Percentiles rank a stretch among this genome's conserved stretches.
phyloP scores from a whole-genome alignment of 2,113 vertebrate genomes.

The Rhinogobius similis region DNA sequence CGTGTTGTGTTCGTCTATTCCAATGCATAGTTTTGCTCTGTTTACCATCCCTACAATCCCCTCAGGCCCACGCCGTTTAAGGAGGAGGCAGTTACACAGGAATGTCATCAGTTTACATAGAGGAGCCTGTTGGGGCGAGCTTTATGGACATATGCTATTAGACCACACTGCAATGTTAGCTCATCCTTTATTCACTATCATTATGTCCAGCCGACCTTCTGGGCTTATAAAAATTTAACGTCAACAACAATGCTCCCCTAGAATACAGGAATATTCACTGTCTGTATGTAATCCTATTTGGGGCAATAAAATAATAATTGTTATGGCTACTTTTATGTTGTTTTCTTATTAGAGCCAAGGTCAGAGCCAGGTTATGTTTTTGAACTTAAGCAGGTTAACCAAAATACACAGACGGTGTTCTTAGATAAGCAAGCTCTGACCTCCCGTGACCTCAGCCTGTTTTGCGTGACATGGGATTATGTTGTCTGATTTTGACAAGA shows the following conservation, averaged over 20 bases:
- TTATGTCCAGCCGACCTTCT: slow-evolving; percentile 26
- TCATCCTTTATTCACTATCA: slow-evolving; percentile 45
- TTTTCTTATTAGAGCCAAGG: neutral
- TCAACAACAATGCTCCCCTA: neutral
- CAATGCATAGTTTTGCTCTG: neutral
- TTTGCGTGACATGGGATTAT: slow-evolving; percentile 1
- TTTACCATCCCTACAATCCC: neutral
- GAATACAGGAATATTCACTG: neutral
- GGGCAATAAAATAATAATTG: neutral
- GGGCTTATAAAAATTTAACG: slow-evolving; percentile 29
- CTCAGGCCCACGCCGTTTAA: neutral
- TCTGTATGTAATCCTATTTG: neutral
- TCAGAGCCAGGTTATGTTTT: neutral
- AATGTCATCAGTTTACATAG: slow-evolving; percentile 17
- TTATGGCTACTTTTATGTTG: neutral
- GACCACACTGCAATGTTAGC: slow-evolving; percentile 43
- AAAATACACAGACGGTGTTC: neutral
- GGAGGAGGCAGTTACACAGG: slow-evolving; percentile 22
- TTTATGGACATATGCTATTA: slow-evolving; percentile 29
- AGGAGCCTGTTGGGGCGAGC: slow-evolving; percentile 17
- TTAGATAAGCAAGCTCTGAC: neutral
- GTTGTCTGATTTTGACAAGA: neutral
- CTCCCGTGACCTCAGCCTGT: neutral
- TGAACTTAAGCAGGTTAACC: neutral
- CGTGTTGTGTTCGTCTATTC: neutral